Percentiles rank a stretch among this genome's conserved stretches.
These are phyloP conservation scores for Amblyjoppa fuscipennis DNA, from an alignment of 2,888 invertebrate genomes.

Conservation along the genomic window DNA sequence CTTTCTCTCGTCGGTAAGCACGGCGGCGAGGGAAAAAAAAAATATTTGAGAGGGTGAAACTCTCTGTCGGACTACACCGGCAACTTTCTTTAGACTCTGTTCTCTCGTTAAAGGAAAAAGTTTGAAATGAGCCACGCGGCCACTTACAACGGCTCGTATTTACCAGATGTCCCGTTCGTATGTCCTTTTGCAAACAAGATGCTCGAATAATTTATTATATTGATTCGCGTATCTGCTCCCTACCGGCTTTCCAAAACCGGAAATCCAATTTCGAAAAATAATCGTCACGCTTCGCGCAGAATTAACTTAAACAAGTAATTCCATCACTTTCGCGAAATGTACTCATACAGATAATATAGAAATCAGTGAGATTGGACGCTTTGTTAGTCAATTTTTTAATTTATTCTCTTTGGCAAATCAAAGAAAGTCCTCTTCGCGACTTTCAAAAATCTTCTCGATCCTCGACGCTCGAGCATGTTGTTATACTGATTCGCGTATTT, in stretches of 20 bases:
- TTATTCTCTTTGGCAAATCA: no score
- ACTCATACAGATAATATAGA: no score
- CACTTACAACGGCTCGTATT: constrained; percentile 59
- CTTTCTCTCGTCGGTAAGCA: constrained; percentile 1
- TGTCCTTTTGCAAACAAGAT: constrained; percentile 14
- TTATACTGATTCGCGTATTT: no score
- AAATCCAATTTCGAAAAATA: not conserved
- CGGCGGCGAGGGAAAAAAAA: constrained; percentile 37
- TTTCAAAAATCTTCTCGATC: no score
- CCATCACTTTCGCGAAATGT: no score
- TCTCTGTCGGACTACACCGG: constrained; percentile 9
- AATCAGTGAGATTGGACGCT: no score
- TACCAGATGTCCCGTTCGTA: constrained; percentile 23
- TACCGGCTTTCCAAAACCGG: not conserved
- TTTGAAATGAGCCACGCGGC: constrained; percentile 63
- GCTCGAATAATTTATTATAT: constrained; percentile 20
- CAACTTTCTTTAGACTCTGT: constrained; percentile 46
- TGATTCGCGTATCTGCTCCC: not conserved
- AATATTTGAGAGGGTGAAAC: constrained; percentile 54
- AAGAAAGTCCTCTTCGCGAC: no score
- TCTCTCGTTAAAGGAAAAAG: constrained; percentile 58
- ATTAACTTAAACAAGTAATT: no score
- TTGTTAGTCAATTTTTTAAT: no score
- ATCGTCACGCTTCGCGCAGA: no score
- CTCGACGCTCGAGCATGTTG: no score